A percentile compares a stretch with the other conserved stretches of the same genome.
Evolutionary conservation across 2,113 vertebrate genomes (phyloP).

Genomic region (Microtus ochrogaster): DNA sequence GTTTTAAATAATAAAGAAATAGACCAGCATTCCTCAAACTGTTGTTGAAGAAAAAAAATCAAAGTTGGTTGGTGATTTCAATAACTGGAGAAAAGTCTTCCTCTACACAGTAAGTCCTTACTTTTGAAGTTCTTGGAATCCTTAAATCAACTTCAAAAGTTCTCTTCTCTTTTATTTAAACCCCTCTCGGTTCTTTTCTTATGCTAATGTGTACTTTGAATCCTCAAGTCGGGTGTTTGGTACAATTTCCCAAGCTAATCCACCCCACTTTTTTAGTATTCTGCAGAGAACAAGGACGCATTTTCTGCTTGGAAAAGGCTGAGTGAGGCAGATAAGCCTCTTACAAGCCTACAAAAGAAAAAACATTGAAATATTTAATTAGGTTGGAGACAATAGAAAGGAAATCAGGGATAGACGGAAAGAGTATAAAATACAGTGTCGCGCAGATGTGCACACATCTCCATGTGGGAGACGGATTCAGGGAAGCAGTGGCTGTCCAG

Average conservation of each 20-base stretch:
- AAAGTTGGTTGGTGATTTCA: not conserved
- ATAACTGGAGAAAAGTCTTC: conserved; percentile 15
- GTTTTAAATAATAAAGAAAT: conserved; percentile 32
- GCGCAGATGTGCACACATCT: not conserved
- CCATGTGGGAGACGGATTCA: not conserved
- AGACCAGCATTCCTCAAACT: conserved; percentile 11
- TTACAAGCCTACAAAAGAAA: conserved; percentile 40
- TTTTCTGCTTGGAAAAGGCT: conserved; percentile 12
- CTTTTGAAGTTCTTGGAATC: conserved; percentile 68
- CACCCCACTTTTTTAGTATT: conserved; percentile 57
- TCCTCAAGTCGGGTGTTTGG: conserved; percentile 47
- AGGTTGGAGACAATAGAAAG: not conserved
- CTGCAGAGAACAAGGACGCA: not conserved
- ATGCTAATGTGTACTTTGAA: conserved; percentile 78
- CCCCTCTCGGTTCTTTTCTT: conserved; percentile 72
- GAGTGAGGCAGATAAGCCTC: conserved; percentile 37
- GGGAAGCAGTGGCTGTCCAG: not conserved
- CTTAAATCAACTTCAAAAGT: conserved; percentile 65
- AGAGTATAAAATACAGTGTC: not conserved
- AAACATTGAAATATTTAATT: not conserved
- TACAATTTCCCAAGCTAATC: conserved; percentile 69
- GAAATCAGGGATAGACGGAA: not conserved
- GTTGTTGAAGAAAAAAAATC: conserved; percentile 2
- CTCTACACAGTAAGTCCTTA: conserved; percentile 63
- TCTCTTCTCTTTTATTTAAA: conserved; percentile 56